Evolutionary conservation across 2,888 invertebrate species (phyloP).

Genomic region (Pyrocoelia pectoralis): DNA sequence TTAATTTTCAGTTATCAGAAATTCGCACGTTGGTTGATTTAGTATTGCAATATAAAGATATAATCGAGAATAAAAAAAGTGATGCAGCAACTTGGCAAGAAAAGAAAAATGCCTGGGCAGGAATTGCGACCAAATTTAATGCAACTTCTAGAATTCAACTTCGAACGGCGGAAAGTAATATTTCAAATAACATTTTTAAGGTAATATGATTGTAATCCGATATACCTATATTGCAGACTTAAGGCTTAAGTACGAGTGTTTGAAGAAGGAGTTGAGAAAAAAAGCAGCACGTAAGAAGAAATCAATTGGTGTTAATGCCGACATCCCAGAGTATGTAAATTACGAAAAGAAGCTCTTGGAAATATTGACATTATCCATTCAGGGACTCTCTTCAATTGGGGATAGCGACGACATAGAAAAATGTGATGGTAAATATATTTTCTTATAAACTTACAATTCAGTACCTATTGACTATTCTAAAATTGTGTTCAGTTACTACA

Average conservation of each 20-base stretch:
- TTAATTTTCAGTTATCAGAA: neutral
- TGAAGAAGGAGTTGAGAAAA: conserved; percentile 7
- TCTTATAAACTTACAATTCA: no score
- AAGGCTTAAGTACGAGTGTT: conserved; percentile 1
- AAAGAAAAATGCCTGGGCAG: neutral
- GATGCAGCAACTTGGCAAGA: conserved; percentile 3
- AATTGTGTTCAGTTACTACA: no score
- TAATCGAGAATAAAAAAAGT: conserved; percentile 12
- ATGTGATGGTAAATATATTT: no score
- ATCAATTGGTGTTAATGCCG: neutral
- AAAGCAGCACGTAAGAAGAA: neutral
- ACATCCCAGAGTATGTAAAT: neutral
- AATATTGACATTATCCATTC: conserved; percentile 4
- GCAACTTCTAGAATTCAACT: neutral
- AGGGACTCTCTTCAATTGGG: no score
- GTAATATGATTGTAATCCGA: neutral
- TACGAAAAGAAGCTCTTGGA: conserved; percentile 6
- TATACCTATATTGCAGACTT: conserved; percentile 1
- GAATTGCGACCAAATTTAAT: conserved; percentile 6
- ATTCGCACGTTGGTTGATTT: conserved; percentile 11
- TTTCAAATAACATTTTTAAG: neutral
- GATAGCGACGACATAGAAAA: no score
- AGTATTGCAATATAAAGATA: neutral
- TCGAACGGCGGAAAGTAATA: neutral
- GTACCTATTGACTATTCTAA: no score